Evolutionary conservation across 30 jellyfish, hydroid and myxozoan genomes (phyloP).

Genomic region (Aurelia sp.): DNA sequence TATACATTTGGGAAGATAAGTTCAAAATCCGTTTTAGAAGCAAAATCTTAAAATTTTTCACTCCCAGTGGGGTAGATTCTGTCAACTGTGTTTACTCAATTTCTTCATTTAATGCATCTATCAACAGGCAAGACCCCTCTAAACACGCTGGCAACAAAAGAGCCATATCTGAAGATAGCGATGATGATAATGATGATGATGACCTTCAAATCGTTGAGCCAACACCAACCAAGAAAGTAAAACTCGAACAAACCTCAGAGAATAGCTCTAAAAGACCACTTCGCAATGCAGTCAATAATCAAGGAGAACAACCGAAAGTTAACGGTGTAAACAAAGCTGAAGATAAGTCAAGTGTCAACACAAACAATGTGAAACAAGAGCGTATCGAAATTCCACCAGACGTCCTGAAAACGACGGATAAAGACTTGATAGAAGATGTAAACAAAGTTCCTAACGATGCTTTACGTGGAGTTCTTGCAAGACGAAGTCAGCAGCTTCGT

Average conservation of each 20-base stretch:
- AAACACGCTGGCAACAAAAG: no score
- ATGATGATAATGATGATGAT: neutral
- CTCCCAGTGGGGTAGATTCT: no score
- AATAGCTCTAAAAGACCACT: no score
- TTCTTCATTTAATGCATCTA: no score
- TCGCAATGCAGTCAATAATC: no score
- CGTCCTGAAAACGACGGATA: conserved; percentile 3
- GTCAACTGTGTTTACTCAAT: no score
- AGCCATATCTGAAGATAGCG: no score
- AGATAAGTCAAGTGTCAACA: neutral
- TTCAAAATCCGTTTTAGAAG: no score
- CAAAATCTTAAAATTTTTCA: no score
- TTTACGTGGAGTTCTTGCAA: conserved; percentile 27
- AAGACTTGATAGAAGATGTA: conserved; percentile 53
- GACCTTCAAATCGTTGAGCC: conserved; percentile 28
- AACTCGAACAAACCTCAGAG: neutral
- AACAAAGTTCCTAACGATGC: conserved; percentile 28
- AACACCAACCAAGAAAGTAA: conserved; percentile 15
- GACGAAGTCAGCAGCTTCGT: conserved; percentile 89
- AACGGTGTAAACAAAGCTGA: neutral
- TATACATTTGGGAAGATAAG: no score
- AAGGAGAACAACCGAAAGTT: neutral
- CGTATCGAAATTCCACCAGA: neutral
- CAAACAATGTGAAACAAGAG: neutral
- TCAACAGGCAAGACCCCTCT: no score